phyloP scores from a whole-genome alignment of 2,797 vertebrate species.

The Brachyalestes nurse region DNA sequence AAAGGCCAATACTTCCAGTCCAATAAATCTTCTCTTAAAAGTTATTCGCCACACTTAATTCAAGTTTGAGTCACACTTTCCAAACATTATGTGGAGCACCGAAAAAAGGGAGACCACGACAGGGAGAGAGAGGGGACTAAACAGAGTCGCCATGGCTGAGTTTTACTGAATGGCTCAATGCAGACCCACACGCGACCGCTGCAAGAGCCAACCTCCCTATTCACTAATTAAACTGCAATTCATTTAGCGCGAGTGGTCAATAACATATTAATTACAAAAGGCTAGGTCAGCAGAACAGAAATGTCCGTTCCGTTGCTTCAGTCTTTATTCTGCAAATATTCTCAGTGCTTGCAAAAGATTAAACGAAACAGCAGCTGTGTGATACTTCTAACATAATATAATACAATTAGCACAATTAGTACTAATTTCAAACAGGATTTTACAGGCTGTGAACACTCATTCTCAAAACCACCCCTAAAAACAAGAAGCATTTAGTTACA shows the following conservation, averaged over 20 bases:
- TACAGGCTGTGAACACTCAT: no score
- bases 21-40: constrained; percentile 56
- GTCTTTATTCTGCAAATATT: not conserved
- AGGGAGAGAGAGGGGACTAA: not conserved
- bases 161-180: constrained; percentile 15
- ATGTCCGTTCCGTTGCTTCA: not conserved
- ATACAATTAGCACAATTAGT: not conserved
- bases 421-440: no score
- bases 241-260: constrained; percentile 5
- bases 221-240: constrained; percentile 21
- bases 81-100: constrained; percentile 28
- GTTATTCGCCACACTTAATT: constrained; percentile 34
- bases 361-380: not conserved
- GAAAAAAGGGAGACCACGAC: not conserved
- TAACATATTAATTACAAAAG: constrained; percentile 30
- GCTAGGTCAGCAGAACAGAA: not conserved
- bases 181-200: constrained; percentile 8
- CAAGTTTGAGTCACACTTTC: constrained; percentile 51
- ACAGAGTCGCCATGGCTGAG: not conserved
- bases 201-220: not conserved
- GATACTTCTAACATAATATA: not conserved
- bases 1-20: constrained; percentile 56
- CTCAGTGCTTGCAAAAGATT: not conserved
- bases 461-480: no score
- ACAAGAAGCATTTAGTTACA: no score